Evolutionary conservation across 2,888 invertebrate species (phyloP), one percentile per base, ranked within the genome.

Genomic region (Thymelicus sylvestris): DNA sequence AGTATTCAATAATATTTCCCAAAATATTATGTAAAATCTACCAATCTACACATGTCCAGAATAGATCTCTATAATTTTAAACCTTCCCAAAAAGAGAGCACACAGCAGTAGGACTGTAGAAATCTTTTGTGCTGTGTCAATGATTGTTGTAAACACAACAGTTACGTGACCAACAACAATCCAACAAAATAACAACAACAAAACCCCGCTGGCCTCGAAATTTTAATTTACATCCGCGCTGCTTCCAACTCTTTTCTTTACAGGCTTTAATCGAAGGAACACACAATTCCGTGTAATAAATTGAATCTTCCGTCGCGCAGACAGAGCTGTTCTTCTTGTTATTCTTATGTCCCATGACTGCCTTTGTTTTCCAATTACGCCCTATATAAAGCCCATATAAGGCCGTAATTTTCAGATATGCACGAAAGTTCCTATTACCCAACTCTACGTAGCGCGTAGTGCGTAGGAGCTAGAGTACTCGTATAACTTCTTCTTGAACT

Each of bases 341-440:
- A 65, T 70, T 65, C 60, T 61, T 55, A 19, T 55, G 65, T 44
- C 52, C 60, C 48, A 48, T 71, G 61, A 66, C 70, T 66, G 61
- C 52, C 66, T 71, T 71, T 71, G 70, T 71, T 71, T 71, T 71
- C 70, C 70, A 71, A 71, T 71, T 71, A 71, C 44, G 70, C n/a
- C 24, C 61, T 52, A 66, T 61, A 19, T 19, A 19, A 19, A 19
- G 19, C 19, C 59, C 70, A 66, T 65, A 60, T 65, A 70, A 50
- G 39, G 39, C 44, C 41, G 61, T 66, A 60, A 55, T 44, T 71
- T 65, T 70, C 55, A 70, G 70, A 57, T 47, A 47, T 52, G 50
- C 2, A 15, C 38, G 63, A 3, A 13, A 8, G 7, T 47, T 44
- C 68, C 47, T 4, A 19, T 50, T 31, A 44, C 66, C 31, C 38